Evolutionary conservation across 2,888 invertebrate species (phyloP).

Genomic region (Maniola hyperantus): DNA sequence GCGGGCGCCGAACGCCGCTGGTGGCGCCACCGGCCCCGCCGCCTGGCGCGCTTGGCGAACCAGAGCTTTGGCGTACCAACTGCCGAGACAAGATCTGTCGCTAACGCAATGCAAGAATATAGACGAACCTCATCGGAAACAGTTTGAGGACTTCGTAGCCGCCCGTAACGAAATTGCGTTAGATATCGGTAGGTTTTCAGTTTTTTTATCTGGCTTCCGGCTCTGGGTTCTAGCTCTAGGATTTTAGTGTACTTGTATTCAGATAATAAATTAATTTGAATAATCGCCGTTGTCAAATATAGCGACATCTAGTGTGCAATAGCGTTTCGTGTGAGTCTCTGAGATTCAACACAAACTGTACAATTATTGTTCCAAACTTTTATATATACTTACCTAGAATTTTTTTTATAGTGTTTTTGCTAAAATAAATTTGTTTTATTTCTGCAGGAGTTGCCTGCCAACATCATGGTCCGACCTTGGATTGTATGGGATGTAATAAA

Average conservation of each 20-base stretch:
- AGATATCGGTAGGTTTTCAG: constrained; percentile 88
- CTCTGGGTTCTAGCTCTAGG: too few species aligned
- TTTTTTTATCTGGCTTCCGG: too few species aligned
- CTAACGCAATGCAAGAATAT: constrained; percentile 94
- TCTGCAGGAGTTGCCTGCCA: constrained; percentile 84
- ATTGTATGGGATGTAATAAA: constrained; percentile 92
- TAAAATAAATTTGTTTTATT: constrained; percentile 24
- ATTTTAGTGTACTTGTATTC: too few species aligned
- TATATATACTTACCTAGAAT: too few species aligned
- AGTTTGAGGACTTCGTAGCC: constrained; percentile 96
- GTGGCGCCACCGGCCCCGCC: constrained; percentile 69
- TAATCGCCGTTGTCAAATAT: neutral
- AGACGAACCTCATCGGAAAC: constrained; percentile 88
- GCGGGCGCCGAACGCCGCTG: constrained; percentile 75
- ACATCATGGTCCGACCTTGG: constrained; percentile 81
- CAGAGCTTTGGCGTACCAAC: constrained; percentile 89
- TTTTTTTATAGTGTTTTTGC: too few species aligned
- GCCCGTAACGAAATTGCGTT: constrained; percentile 97
- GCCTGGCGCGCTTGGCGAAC: constrained; percentile 75
- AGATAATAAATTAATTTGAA: too few species aligned
- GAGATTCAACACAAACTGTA: neutral
- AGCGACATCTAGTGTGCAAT: constrained; percentile 40
- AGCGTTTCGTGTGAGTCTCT: constrained; percentile 3
- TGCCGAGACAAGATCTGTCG: constrained; percentile 97
- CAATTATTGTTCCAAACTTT: too few species aligned